Conservation (phyloP, 1,140 invertebrate genomes). For the Agraylea sexmaculata region DNA sequence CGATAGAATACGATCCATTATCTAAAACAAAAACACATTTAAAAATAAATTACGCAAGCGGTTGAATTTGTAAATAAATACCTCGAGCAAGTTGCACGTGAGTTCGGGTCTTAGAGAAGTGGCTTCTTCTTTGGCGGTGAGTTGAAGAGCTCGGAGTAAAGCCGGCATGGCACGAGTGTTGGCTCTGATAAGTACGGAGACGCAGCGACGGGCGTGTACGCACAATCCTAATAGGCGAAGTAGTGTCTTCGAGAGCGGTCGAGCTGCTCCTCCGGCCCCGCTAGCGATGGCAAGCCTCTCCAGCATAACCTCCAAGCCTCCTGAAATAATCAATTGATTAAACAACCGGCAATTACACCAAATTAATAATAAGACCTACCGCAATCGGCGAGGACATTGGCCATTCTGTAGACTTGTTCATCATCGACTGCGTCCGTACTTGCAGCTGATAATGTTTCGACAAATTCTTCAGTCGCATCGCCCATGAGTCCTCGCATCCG, state of each 20-base stretch:
- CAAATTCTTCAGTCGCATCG: constrained; percentile 97
- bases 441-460: constrained; percentile 77
- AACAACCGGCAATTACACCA: constrained; percentile 36
- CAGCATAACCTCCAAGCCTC: constrained; percentile 74
- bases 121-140: constrained; percentile 33
- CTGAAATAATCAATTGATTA: constrained; percentile 64
- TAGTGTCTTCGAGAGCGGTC: constrained; percentile 31
- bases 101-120: constrained; percentile 31
- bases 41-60: constrained; percentile 9
- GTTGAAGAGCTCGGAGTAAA: constrained; percentile 34
- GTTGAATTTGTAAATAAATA: constrained; percentile 10
- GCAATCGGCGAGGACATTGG: constrained; percentile 45
- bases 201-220: constrained; percentile 36
- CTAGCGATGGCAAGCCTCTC: constrained; percentile 50
- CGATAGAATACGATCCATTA: constrained; percentile 86
- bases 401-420: constrained; percentile 75
- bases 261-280: constrained; percentile 33
- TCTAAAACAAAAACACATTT: constrained; percentile 53
- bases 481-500: constrained; percentile 93
- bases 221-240: constrained; percentile 34
- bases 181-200: constrained; percentile 34
- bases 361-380: constrained; percentile 23
- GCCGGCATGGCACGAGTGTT: constrained; percentile 35
- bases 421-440: constrained; percentile 85
- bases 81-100: constrained; percentile 35